Conservation (phyloP, 2,113 vertebrate genomes). For the Porphyrio hochstetteri region DNA sequence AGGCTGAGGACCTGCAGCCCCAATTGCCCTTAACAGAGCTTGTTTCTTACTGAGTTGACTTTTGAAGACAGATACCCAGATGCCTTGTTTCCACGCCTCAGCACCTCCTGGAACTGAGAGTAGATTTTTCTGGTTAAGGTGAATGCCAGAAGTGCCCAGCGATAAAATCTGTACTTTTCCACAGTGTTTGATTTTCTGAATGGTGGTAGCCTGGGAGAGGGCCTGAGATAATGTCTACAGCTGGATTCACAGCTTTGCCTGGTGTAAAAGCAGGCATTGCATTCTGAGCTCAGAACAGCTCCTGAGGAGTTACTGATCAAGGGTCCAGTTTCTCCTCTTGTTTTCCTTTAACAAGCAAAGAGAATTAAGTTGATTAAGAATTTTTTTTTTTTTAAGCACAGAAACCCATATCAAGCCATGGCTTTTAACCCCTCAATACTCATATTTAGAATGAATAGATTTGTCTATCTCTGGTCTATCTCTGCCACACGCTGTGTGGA, state of each 20-base stretch:
- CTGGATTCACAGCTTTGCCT: background rate
- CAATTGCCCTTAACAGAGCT: background rate
- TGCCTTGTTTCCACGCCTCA: conserved; percentile 5
- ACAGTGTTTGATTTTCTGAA: background rate
- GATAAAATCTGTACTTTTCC: background rate
- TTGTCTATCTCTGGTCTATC: background rate
- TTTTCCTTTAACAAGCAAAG: background rate
- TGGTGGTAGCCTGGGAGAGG: background rate
- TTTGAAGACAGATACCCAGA: background rate
- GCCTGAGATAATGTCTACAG: background rate
- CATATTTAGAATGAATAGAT: background rate
- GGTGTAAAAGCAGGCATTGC: background rate
- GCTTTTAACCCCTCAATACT: background rate
- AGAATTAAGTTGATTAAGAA: background rate
- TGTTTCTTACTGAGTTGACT: background rate
- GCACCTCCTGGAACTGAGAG: background rate
- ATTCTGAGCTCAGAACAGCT: background rate
- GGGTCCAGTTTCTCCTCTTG: background rate
- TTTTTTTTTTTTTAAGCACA: background rate
- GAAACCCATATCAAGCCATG: background rate
- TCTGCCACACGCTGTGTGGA: background rate
- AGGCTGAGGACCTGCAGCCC: background rate
- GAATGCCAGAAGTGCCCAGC: background rate
- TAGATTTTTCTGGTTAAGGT: background rate
- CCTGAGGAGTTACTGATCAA: background rate